Percentiles rank a stretch among this genome's conserved stretches.
These are phyloP conservation scores for Smutsia gigantea DNA, from an alignment of 2,797 vertebrate genomes.

Conservation along the genomic window DNA sequence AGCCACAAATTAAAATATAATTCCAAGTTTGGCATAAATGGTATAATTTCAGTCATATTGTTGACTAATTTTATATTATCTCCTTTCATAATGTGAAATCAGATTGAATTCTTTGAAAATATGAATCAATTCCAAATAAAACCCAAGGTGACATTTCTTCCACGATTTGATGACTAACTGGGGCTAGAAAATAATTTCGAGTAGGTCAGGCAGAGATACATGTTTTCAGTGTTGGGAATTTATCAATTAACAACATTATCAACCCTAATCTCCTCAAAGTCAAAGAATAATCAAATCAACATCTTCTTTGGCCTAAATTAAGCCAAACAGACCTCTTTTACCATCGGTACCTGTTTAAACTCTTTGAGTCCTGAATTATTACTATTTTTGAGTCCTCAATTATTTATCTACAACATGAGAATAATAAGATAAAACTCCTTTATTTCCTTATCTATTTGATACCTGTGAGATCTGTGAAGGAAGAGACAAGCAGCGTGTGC, in stretches of 20 bases:
- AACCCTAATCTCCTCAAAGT: not conserved
- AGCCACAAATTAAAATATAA: not conserved
- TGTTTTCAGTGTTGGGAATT: not conserved
- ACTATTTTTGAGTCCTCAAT: not conserved
- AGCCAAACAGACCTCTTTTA: not conserved
- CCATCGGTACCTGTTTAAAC: not conserved
- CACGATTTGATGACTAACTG: not conserved
- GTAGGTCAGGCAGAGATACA: not conserved
- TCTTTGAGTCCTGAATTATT: not conserved
- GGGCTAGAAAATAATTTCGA: not conserved
- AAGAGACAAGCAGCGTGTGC: not conserved
- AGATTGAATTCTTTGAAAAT: not conserved
- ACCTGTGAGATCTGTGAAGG: not conserved
- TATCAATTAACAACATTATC: not conserved
- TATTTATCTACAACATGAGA: not conserved
- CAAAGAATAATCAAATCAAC: not conserved
- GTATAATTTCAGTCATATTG: not conserved
- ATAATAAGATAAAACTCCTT: not conserved
- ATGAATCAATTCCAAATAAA: slow-evolving; percentile 4
- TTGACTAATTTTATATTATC: not conserved
- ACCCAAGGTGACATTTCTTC: not conserved
- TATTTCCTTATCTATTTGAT: not conserved
- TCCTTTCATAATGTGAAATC: not conserved
- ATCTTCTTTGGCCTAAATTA: not conserved
- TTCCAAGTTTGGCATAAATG: not conserved